Evolutionary conservation across 92 coral and sea anemone genomes (phyloP), one percentile per base, ranked within the genome.

Genomic region (Ricordea florida): DNA sequence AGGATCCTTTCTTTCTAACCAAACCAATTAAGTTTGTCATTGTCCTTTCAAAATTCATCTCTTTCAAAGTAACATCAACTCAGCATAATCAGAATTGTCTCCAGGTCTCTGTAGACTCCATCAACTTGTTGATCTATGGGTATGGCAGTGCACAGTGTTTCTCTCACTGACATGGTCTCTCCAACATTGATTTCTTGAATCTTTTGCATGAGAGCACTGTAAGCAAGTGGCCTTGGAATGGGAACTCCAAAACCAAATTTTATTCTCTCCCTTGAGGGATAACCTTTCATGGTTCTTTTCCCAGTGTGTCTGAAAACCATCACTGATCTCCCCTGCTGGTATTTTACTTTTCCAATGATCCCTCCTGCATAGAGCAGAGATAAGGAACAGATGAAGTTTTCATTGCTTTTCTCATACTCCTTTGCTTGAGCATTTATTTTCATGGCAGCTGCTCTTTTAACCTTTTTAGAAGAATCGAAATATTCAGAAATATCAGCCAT

Each of bases 391-490:
- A 83, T 67, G 27, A 88, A 38, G 62, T 88, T 88, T 26, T 72
- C 87, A 35, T 78, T 45, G 45, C 93, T 77, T n/a, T 73, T 29
- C 41, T 88, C 93, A 80, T 56, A 89, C 28, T 80, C 80, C 29
- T 58, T 55, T 10, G 43, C 82, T 0, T 89, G 41, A n/a, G 10
- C 38, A 15, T 61, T 70, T 7, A 89, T 62, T 27, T 58, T 81
- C 32, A 34, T 52, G 31, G 22, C 36, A 16, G 73, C 59, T 34
- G 62, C 69, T 43, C 23, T 87, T 63, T 52, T 67, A 11, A 82
- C 11, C 60, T 83, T 86, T 64, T 69, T 38, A 17, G 70, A 57
- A 6, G 67, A 65, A 5, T 1, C 0, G 10, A 57, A 5, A 32
- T 85, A 63, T 36, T 69, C 71, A 31, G 55, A 10, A 6, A 81